A percentile compares a stretch with the other conserved stretches of the same genome.
Evolutionary conservation across 2,888 invertebrate genomes (phyloP).

Genomic region (Ptilodon capucinus): DNA sequence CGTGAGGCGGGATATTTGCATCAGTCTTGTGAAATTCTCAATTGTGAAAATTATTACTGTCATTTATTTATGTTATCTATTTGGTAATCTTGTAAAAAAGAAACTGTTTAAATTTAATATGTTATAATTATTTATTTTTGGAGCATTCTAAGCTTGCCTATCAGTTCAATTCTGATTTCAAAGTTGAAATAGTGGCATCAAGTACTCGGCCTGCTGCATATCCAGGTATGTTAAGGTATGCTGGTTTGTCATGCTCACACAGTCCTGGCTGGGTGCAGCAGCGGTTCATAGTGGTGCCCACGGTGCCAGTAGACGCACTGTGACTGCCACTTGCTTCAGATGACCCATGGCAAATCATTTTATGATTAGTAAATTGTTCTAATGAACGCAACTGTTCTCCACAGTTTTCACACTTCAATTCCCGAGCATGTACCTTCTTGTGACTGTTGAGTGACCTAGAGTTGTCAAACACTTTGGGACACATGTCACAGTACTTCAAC

Average conservation of each 20-base stretch:
- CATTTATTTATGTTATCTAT: constrained; percentile 74
- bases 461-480: constrained; percentile 80
- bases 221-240: constrained; percentile 78
- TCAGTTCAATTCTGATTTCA: constrained; percentile 79
- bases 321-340: constrained; percentile 59
- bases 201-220: constrained; percentile 73
- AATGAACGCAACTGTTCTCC: constrained; percentile 78
- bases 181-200: constrained; percentile 74
- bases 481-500: constrained; percentile 81
- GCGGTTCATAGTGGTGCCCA: constrained; percentile 49
- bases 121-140: constrained; percentile 38
- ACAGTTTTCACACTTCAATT: constrained; percentile 78
- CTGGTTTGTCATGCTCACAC: constrained; percentile 80
- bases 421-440: constrained; percentile 80
- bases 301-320: constrained; percentile 35
- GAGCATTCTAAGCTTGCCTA: constrained; percentile 29
- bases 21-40: constrained; percentile 83
- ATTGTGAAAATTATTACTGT: constrained; percentile 78
- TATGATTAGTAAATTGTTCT: constrained; percentile 78
- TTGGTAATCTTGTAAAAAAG: constrained; percentile 77
- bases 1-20: constrained; percentile 83
- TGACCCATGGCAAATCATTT: constrained; percentile 70
- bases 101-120: constrained; percentile 50
- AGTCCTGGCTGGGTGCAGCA: constrained; percentile 77
- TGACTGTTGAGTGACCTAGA: constrained; percentile 80